phyloP scores from a whole-genome alignment of 1,140 invertebrate genomes.

The Dendrolimus kikuchii region DNA sequence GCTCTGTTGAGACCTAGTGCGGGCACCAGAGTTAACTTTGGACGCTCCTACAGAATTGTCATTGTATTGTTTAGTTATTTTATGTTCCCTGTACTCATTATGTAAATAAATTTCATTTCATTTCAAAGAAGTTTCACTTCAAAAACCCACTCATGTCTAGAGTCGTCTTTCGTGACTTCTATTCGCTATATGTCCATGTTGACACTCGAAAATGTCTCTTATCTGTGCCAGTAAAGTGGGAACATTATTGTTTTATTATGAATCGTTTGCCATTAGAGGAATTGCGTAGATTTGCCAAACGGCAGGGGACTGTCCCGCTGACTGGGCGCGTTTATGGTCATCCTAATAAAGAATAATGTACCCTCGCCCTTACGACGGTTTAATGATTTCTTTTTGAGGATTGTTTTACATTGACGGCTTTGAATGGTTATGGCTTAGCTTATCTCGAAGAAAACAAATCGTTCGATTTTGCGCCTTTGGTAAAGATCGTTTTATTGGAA shows the following conservation, averaged over 20 bases:
- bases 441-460: too few relatives aligned
- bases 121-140: too few relatives aligned
- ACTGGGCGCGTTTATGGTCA: slow-evolving; percentile 18
- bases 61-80: too few relatives aligned
- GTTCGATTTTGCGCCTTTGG: too few relatives aligned
- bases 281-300: slow-evolving; percentile 21
- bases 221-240: slow-evolving; percentile 14
- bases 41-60: too few relatives aligned
- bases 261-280: slow-evolving; percentile 29
- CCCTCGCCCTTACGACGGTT: slow-evolving; percentile 13
- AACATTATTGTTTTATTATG: slow-evolving; percentile 35
- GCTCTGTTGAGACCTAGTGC: too few relatives aligned
- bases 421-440: background rate
- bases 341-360: slow-evolving; percentile 25
- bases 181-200: background rate
- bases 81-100: too few relatives aligned
- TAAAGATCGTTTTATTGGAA: too few relatives aligned
- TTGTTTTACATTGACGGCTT: slow-evolving; percentile 8
- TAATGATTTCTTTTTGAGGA: slow-evolving; percentile 10
- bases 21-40: too few relatives aligned
- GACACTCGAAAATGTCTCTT: slow-evolving; percentile 6
- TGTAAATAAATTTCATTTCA: too few relatives aligned
- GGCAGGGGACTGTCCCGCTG: slow-evolving; percentile 12
- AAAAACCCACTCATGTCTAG: too few relatives aligned
- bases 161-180: too few relatives aligned